These are phyloP conservation scores for Drosophila atroscutellata DNA, from an alignment of 2,888 invertebrate genomes.

Conservation along the genomic window DNA sequence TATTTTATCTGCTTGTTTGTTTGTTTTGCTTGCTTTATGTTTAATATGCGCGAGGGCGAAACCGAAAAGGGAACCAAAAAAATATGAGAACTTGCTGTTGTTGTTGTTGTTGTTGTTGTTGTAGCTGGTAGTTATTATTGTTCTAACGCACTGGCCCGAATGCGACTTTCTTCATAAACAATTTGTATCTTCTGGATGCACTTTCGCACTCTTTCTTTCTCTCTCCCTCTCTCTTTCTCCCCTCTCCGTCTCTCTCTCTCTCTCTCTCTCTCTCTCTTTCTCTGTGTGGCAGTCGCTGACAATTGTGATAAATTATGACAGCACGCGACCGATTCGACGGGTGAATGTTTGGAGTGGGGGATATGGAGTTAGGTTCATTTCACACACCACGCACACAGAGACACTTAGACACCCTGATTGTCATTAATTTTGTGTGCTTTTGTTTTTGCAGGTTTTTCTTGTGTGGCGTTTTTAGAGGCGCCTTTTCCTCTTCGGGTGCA, in stretches of 20 bases:
- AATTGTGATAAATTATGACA: conserved; percentile 79
- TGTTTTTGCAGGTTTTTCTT: conserved; percentile 18
- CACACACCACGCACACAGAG: conserved; percentile 15
- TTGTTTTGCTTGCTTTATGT: conserved; percentile 9
- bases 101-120: neutral
- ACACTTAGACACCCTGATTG: conserved; percentile 22
- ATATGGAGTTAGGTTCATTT: neutral
- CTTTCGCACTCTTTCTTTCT: conserved; percentile 44
- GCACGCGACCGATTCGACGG: conserved; percentile 60
- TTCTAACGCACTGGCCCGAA: conserved; percentile 67
- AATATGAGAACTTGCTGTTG: conserved; percentile 14
- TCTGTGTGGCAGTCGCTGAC: conserved; percentile 25
- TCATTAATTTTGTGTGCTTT: neutral
- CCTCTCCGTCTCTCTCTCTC: neutral
- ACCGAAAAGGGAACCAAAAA: neutral
- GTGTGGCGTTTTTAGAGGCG: conserved; percentile 13
- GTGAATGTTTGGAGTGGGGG: neutral
- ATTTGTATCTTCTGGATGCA: conserved; percentile 65
- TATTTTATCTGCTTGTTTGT: conserved; percentile 14
- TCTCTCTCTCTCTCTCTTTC: neutral
- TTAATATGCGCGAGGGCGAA: neutral
- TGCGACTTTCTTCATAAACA: conserved; percentile 60
- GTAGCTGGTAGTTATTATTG: conserved; percentile 38
- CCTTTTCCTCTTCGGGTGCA: conserved; percentile 50
- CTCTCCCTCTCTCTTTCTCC: neutral